Conservation (phyloP, 2,797 vertebrate species). For the Clarias platycephalus region DNA sequence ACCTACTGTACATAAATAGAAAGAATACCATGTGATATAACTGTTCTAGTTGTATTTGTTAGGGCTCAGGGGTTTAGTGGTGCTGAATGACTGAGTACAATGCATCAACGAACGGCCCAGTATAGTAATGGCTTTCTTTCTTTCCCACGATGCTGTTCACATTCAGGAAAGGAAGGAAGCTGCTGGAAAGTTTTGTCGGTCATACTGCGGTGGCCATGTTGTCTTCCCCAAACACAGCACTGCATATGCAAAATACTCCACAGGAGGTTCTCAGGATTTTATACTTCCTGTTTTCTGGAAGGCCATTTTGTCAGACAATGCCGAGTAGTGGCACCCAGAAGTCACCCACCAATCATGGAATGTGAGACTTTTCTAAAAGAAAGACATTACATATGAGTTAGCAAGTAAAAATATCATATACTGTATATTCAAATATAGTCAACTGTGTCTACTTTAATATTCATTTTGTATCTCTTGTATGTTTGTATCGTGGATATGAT, state of each 20-base stretch:
- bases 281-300: constrained; percentile 75
- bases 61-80: constrained; percentile 33
- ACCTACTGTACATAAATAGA: constrained; percentile 56
- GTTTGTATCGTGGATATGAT: not conserved
- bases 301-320: constrained; percentile 62
- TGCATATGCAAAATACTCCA: constrained; percentile 64
- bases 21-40: constrained; percentile 62
- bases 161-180: constrained; percentile 71
- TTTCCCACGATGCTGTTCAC: constrained; percentile 76
- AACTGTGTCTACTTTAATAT: not conserved
- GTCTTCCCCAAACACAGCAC: constrained; percentile 53
- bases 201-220: constrained; percentile 51
- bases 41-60: constrained; percentile 51
- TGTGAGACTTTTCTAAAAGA: constrained; percentile 46
- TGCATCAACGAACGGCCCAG: constrained; percentile 43
- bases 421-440: not conserved
- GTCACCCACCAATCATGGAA: constrained; percentile 63
- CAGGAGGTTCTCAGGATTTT: constrained; percentile 78
- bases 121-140: constrained; percentile 60
- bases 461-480: not conserved
- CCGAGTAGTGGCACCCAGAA: constrained; percentile 27
- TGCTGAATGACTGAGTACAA: constrained; percentile 57
- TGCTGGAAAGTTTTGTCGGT: constrained; percentile 61
- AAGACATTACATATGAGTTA: not conserved
- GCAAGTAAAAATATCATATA: not conserved